Conservation (phyloP, 2,888 invertebrate species). For the Acanthosepion pharaonis region DNA sequence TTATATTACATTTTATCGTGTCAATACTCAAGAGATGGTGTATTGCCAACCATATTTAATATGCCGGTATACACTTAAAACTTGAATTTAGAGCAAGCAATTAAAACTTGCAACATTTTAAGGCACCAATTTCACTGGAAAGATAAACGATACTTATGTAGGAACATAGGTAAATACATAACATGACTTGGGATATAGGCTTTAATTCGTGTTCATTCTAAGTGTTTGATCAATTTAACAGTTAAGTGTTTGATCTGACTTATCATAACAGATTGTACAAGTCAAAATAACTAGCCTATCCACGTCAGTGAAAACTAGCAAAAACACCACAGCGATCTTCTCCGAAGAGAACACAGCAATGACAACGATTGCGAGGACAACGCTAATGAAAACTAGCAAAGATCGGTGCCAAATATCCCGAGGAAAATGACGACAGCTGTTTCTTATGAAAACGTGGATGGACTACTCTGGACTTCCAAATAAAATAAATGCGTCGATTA, state of each 20-base stretch:
- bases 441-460: background rate
- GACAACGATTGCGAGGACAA: background rate
- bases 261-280: background rate
- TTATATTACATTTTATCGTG: too few species aligned
- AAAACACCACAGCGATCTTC: background rate
- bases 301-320: background rate
- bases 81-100: too few species aligned
- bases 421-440: background rate
- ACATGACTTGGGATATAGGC: too few species aligned
- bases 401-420: background rate
- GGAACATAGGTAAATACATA: background rate
- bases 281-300: background rate
- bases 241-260: too few species aligned
- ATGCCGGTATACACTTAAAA: too few species aligned
- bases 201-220: too few species aligned
- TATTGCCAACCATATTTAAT: too few species aligned
- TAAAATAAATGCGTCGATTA: conserved; percentile 5
- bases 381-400: background rate
- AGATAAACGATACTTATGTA: background rate
- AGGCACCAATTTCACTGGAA: too few species aligned
- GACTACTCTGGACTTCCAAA: background rate
- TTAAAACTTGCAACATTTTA: too few species aligned
- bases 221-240: too few species aligned
- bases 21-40: too few species aligned
- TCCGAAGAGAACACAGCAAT: background rate